Percentiles rank a stretch among this genome's conserved stretches.
phyloP scores from a whole-genome alignment of 1,140 invertebrate species.

The Trachymyrmex cornetzi region DNA sequence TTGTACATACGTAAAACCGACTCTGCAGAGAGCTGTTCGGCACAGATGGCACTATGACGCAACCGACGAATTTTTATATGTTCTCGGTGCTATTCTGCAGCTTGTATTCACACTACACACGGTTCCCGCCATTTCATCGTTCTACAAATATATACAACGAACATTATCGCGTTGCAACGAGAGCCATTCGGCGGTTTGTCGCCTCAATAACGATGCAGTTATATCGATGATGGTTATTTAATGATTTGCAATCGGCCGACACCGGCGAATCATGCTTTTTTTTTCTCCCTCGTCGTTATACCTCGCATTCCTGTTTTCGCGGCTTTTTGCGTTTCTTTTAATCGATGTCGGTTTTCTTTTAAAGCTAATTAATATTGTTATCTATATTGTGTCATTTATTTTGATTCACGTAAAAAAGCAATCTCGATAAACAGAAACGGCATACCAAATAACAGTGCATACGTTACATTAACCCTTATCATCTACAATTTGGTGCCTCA shows the following conservation, averaged over 20 bases:
- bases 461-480: neutral
- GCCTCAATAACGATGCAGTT: constrained; percentile 57
- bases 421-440: neutral
- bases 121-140: constrained; percentile 1
- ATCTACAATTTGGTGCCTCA: too few species aligned
- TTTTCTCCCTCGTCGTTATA: neutral
- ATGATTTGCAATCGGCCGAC: constrained; percentile 45
- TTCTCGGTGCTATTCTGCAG: neutral
- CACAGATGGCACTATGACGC: constrained; percentile 34
- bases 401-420: neutral
- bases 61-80: constrained; percentile 53
- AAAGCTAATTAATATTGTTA: neutral
- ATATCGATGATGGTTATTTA: constrained; percentile 45
- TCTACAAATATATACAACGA: constrained; percentile 42
- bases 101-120: neutral
- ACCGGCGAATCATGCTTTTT: neutral
- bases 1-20: neutral
- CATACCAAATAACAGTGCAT: neutral
- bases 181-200: constrained; percentile 39
- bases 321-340: neutral
- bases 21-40: neutral
- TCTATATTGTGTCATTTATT: constrained; percentile 24
- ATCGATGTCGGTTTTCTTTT: neutral
- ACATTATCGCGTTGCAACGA: constrained; percentile 33
- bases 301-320: neutral